Evolutionary conservation across 2,888 invertebrate species (phyloP).

Genomic region (Latheticus oryzae): DNA sequence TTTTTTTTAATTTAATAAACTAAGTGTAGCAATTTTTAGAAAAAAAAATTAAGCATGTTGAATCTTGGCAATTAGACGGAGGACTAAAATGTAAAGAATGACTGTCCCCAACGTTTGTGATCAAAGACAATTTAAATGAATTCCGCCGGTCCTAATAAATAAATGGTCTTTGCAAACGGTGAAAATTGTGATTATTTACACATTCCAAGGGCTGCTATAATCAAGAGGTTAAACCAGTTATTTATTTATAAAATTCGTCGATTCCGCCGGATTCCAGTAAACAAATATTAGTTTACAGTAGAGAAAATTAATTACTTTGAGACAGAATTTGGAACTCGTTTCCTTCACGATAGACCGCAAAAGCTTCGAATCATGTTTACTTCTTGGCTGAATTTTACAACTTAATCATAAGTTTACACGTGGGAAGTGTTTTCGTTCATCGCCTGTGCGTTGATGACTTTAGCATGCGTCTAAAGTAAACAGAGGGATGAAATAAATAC

Average conservation of each 20-base stretch:
- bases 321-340: conserved; percentile 37
- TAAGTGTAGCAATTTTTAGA: too few species aligned
- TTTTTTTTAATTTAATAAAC: too few species aligned
- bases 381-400: conserved; percentile 41
- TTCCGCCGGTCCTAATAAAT: conserved; percentile 28
- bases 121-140: conserved; percentile 36
- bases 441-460: conserved; percentile 48
- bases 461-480: conserved; percentile 55
- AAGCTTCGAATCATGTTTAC: conserved; percentile 29
- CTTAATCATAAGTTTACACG: conserved; percentile 45
- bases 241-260: conserved; percentile 35
- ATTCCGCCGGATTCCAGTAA: conserved; percentile 29
- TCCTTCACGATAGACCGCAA: conserved; percentile 17
- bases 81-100: conserved; percentile 29
- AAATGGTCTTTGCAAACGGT: conserved; percentile 31
- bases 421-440: conserved; percentile 45
- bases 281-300: conserved; percentile 44
- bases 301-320: conserved; percentile 45
- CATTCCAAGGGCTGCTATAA: conserved; percentile 21
- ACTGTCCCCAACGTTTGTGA: conserved; percentile 28
- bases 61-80: too few species aligned
- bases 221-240: conserved; percentile 28
- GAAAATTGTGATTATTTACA: conserved; percentile 34
- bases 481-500: conserved; percentile 56
- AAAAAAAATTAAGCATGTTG: too few species aligned